Base-by-base conservation (phyloP, 2,113 vertebrate genomes). In the Telmatochromis sp. region DNA sequence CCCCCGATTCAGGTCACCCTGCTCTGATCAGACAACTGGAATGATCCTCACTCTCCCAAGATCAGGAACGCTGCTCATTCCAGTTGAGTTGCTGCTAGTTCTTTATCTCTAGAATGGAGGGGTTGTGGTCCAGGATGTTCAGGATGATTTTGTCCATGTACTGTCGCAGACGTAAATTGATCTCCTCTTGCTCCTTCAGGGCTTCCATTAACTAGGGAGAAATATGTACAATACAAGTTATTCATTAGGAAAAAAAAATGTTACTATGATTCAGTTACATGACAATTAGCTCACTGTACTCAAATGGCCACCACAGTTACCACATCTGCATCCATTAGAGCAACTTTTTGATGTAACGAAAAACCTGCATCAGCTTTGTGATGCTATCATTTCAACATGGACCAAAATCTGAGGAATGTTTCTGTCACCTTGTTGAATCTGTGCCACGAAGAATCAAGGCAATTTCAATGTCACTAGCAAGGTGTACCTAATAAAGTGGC, bases 141-240 rank as follows among this genome's bases (percentile, higher is more conserved):
- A 99, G 95, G 93, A 99, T 99, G 19, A 99, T 98, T 96, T 99
- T 99, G 97, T 99, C 99, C 99, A 99, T 99, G 94, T 99, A 99
- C 89, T 99, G 98, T 60, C 98, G 95, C 78, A 99, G 96, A 19
- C 98, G 97, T 79, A 96, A 94, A 91, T 99, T 99, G 90, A 99
- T 99, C 90, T 99, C 99, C 87, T 99, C 99, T 93, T 99, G 99
- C 87, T 99, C 98, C 95, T 98, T 99, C 37, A 99, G 96, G 89
- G 99, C 99, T 92, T 99, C 98, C 98, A 99, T 98, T 68, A 99
- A 95, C 99, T 99, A 94, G 54, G 57, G 75, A 93, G 6, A 92
- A 19, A 92, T 9, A 73, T 15, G 7, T 7, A 82, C 5, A 5
- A 33, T n/a, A 82, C 12, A 42, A 33, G 19, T 42, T 26, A 28